phyloP scores from a whole-genome alignment of 2,113 vertebrate genomes.

The Elephantulus edwardii region DNA sequence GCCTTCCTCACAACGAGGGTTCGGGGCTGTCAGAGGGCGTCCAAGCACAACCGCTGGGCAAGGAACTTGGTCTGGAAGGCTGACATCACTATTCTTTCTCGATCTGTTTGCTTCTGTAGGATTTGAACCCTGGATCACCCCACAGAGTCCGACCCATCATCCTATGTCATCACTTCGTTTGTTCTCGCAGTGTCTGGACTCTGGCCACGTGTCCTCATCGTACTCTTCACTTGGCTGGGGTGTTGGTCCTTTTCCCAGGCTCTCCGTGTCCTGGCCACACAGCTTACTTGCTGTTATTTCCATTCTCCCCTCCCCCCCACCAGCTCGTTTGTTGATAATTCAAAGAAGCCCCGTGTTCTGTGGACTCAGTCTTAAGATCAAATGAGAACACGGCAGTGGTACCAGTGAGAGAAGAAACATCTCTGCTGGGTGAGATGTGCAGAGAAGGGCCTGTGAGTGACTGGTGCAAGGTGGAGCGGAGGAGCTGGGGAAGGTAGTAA shows the following conservation, averaged over 20 bases:
- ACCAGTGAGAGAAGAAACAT: no score
- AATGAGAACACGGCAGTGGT: not conserved
- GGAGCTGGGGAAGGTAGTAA: not conserved
- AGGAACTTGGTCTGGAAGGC: not conserved
- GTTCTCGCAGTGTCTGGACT: not conserved
- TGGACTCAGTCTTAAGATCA: not conserved
- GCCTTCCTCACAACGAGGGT: rapidly evolving
- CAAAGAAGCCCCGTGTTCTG: not conserved
- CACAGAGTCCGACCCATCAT: not conserved
- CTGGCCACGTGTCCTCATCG: not conserved
- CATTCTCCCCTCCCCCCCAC: no score
- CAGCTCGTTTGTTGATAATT: not conserved
- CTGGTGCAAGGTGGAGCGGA: not conserved
- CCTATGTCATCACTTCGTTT: not conserved
- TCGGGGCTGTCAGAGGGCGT: not conserved
- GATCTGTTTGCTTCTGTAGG: not conserved
- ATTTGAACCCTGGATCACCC: not conserved
- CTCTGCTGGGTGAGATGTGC: not conserved
- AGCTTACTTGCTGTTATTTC: not conserved
- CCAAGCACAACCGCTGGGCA: not conserved
- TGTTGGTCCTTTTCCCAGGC: not conserved
- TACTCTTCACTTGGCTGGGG: no score
- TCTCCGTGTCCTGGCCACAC: not conserved
- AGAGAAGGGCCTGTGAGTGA: not conserved
- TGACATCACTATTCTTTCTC: not conserved